Percentiles rank a stretch among this genome's conserved stretches.
phyloP scores from a whole-genome alignment of 2,888 invertebrate genomes.

The Mythimna loreyi region DNA sequence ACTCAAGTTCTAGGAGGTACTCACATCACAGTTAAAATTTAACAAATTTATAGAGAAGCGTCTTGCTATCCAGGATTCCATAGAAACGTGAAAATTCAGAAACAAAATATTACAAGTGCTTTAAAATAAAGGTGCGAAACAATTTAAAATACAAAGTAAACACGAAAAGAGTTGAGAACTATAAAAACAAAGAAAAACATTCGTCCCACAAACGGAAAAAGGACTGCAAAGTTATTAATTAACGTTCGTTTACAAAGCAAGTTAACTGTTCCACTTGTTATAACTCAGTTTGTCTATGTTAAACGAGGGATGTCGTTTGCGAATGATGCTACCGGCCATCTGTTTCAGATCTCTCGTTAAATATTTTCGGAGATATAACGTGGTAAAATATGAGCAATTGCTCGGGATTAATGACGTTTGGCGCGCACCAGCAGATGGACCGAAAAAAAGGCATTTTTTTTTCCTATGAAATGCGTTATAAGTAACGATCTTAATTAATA shows the following conservation, averaged over 20 bases:
- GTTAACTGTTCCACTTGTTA: conserved; percentile 54
- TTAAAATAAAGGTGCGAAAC: conserved; percentile 42
- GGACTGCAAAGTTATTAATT: conserved; percentile 65
- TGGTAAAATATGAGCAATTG: conserved; percentile 56
- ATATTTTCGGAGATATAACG: conserved; percentile 49
- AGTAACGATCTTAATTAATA: conserved; percentile 47
- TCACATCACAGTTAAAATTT: background rate
- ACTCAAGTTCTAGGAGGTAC: background rate
- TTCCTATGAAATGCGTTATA: conserved; percentile 22
- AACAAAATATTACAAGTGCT: background rate
- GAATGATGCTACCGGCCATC: conserved; percentile 33
- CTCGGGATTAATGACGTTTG: conserved; percentile 54
- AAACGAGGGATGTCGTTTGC: conserved; percentile 50
- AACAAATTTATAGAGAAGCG: background rate
- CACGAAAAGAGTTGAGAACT: conserved; percentile 33
- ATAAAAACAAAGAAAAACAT: conserved; percentile 56
- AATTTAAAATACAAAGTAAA: conserved; percentile 51
- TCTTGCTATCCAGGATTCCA: background rate
- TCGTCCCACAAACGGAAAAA: conserved; percentile 45
- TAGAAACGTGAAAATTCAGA: background rate
- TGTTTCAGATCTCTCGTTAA: conserved; percentile 32
- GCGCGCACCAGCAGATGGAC: conserved; percentile 41
- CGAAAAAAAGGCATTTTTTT: conserved; percentile 31
- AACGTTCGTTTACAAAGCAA: conserved; percentile 60
- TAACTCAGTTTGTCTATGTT: conserved; percentile 48